Evolutionary conservation across 2,797 vertebrate genomes (phyloP), one percentile per base, ranked within the genome.

Genomic region (Eutrigla gurnardus): DNA sequence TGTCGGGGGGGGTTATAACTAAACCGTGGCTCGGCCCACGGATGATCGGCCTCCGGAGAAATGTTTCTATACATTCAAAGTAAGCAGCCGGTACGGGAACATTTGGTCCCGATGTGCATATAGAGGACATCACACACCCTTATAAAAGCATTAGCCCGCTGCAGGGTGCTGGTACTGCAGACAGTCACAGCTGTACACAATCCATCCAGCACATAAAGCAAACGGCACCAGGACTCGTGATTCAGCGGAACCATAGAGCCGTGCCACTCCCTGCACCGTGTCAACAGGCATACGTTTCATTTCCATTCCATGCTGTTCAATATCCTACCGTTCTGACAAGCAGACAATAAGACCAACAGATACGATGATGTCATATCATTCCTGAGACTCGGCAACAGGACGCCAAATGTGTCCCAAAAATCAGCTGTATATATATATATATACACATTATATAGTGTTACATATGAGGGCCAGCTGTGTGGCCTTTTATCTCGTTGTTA

Each of bases 121-220:
- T 3, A 52, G 9, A 77, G 3, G 9, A 76, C 67, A 70, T 72
- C 52, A 47, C 62, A 65, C 40, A 58, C 53, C 50, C 59, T 65
- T 39, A 53, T 60, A 54, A 70, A 75, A 57, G 37, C 8, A 40
- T 25, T 42, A 36, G 42, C 42, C 49, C 39, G 43, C 67, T 59
- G 62, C 67, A 65, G 54, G 49, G 15, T 53, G 64, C 67, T 75
- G 73, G 64, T 64, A 5, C 45, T 62, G 62, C 62, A 40, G 74
- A 75, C 32, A 0, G 47, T 73, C 64, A 73, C 50, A 58, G 76
- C 65, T 63, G 46, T 45, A 25, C 68, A 75, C 43, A 65, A 72
- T 87, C 81, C 73, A 73, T 75, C 55, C 61, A 79, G 62, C 60
- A 61, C 69, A 76, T 85, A 70, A 90, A 86, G 62, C 47, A 71